These are phyloP conservation scores for Willisornis vidua DNA, from an alignment of 2,113 vertebrate species.

Conservation along the genomic window DNA sequence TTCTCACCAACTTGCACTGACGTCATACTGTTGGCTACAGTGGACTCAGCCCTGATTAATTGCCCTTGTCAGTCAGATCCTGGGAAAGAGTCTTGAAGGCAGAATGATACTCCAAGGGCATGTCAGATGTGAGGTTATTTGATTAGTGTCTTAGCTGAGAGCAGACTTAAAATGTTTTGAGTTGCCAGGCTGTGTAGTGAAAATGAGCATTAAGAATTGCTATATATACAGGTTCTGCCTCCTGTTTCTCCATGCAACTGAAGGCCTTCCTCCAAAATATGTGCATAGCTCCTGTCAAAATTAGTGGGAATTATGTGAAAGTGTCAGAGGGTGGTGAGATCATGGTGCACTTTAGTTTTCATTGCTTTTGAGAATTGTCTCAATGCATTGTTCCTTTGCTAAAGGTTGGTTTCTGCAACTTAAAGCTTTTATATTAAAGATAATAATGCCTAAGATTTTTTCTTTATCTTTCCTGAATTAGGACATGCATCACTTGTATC, in stretches of 20 bases:
- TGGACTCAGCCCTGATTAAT: conserved; percentile 37
- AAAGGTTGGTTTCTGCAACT: neutral
- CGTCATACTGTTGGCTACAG: neutral
- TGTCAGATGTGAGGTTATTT: neutral
- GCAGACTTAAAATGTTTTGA: neutral
- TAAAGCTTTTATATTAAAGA: neutral
- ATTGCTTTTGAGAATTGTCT: neutral
- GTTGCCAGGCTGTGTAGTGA: neutral
- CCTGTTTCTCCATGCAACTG: neutral
- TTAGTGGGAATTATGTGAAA: neutral
- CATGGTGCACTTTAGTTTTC: neutral
- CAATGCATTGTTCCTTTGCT: neutral
- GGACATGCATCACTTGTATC: neutral
- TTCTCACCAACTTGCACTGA: neutral
- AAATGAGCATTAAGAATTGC: neutral
- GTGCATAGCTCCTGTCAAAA: neutral
- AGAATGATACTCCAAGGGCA: neutral
- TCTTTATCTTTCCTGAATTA: neutral
- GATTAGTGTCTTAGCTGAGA: neutral
- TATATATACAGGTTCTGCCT: neutral
- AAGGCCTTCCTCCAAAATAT: neutral
- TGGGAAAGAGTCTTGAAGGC: conserved; percentile 35
- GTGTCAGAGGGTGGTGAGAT: neutral
- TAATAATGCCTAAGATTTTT: neutral
- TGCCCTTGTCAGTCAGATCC: conserved; percentile 39